These are phyloP conservation scores for Rhinogobio ventralis DNA, from an alignment of 2,797 vertebrate genomes.

Conservation along the genomic window DNA sequence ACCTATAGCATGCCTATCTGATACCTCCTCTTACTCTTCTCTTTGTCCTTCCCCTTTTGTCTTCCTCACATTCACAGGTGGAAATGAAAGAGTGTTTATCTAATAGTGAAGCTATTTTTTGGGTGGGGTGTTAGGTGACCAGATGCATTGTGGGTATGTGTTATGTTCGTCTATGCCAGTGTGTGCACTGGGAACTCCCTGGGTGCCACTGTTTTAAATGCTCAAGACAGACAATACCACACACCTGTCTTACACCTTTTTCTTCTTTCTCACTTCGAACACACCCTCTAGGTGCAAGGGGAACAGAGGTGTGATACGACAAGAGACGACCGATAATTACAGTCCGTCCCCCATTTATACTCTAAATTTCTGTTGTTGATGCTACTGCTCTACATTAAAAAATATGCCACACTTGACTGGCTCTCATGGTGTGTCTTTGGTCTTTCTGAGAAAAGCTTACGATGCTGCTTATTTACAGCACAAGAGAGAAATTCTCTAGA, in stretches of 20 bases:
- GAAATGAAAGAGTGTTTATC: conserved; percentile 38
- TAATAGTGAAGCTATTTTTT: conserved; percentile 32
- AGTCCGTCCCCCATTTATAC: background rate
- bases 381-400: conserved; percentile 1
- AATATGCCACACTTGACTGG: conserved; percentile 3
- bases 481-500: background rate
- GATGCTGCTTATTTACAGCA: background rate
- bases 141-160: conserved; percentile 30
- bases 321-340: conserved; percentile 31
- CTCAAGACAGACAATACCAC: conserved; percentile 34
- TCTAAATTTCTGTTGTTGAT: background rate
- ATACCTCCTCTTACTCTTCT: conserved; percentile 41
- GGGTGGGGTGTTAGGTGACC: conserved; percentile 22
- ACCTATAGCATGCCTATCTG: conserved; percentile 51
- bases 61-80: conserved; percentile 39
- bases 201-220: conserved; percentile 31
- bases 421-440: background rate
- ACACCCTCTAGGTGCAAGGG: conserved; percentile 39
- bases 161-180: conserved; percentile 21
- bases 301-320: conserved; percentile 47
- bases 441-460: conserved; percentile 46
- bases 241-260: conserved; percentile 35
- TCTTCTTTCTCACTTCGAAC: conserved; percentile 24
- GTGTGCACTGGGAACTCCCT: conserved; percentile 16
- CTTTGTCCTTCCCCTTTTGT: conserved; percentile 41